phyloP scores from a whole-genome alignment of 2,113 vertebrate species.

The Strix aluco region DNA sequence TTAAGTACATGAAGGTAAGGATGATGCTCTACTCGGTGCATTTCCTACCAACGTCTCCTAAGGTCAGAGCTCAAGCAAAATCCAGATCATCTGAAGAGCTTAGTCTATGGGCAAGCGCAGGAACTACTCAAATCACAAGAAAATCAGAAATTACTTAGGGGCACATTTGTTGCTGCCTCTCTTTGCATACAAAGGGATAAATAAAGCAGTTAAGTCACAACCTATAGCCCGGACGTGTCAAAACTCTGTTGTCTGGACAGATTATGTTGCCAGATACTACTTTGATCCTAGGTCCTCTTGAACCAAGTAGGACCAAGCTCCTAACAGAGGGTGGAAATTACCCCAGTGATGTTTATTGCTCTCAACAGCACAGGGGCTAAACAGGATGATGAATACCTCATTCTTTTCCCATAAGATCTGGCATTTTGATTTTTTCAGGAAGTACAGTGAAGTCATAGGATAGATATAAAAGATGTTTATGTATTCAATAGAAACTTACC shows the following conservation, averaged over 20 bases:
- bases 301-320: neutral
- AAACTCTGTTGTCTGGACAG: neutral
- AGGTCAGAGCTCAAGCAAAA: neutral
- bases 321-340: neutral
- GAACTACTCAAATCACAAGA: neutral
- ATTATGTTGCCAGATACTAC: neutral
- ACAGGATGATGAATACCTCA: neutral
- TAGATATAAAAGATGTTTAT: conserved; percentile 33
- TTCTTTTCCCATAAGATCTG: neutral
- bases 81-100: neutral
- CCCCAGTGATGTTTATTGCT: neutral
- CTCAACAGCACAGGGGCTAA: neutral
- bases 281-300: neutral
- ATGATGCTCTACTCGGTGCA: neutral
- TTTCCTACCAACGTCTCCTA: neutral
- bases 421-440: neutral
- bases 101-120: neutral
- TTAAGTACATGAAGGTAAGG: neutral
- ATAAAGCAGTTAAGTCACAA: neutral
- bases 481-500: conserved; percentile 29
- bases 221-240: neutral
- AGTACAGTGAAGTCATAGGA: neutral
- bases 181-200: neutral
- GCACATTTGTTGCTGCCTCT: neutral
- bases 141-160: neutral